Conservation (phyloP, 2,797 vertebrate genomes). For the Oreochromis mossambicus region DNA sequence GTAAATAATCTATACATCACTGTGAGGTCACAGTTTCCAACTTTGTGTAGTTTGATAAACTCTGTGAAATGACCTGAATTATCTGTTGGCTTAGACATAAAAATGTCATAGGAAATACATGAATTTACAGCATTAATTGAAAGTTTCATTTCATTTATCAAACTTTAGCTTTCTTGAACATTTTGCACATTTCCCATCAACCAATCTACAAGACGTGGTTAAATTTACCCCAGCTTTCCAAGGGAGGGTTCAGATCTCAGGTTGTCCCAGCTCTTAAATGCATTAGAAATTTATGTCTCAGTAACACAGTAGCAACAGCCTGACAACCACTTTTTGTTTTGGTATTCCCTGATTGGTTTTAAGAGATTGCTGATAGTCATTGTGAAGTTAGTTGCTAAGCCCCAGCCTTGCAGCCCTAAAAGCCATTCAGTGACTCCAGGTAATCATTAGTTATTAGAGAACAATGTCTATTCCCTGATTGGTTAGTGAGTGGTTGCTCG, state of each 20-base stretch:
- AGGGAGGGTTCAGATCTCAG: background rate
- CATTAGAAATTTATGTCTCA: background rate
- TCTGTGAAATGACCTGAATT: background rate
- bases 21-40: background rate
- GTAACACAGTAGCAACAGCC: rapidly evolving
- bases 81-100: background rate
- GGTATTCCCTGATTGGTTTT: rapidly evolving
- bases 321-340: background rate
- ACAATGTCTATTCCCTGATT: background rate
- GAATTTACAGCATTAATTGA: background rate
- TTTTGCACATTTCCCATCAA: background rate
- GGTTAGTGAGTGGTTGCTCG: background rate
- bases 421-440: background rate
- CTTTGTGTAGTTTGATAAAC: background rate
- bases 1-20: background rate
- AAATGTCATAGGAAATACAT: background rate
- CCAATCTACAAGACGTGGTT: rapidly evolving
- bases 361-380: background rate
- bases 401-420: background rate
- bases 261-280: background rate
- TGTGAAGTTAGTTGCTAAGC: background rate
- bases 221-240: background rate
- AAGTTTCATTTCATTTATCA: background rate
- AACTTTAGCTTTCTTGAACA: background rate
- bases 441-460: background rate